Base-by-base conservation (phyloP, 2,797 vertebrate species). In the Cynopterus sphinx region DNA sequence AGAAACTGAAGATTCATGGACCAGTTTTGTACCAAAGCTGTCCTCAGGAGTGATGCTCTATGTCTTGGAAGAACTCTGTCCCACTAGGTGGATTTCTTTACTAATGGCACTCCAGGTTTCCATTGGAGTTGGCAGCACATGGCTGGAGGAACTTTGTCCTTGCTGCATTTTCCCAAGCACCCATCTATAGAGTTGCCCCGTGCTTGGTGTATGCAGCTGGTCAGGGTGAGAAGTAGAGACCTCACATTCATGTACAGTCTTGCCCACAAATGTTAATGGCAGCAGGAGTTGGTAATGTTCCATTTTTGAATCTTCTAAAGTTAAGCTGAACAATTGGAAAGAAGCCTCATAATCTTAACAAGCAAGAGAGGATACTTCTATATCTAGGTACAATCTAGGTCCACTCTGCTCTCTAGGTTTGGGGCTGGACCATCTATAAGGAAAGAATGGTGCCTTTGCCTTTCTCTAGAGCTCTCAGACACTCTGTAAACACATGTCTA, bases 41-140 rank as follows among this genome's bases (percentile, higher is more conserved):
- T 77, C 39, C 10, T 74, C 36, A 78, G 71, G 26, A 78, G n/a
- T 43, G 61, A 91, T 8, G 31, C n/a, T 96, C 88, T 87, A 28
- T 74, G 17, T 89, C 39, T 77, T 74, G 28, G 81, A 75, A 86
- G 65, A 51, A 21, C 15, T 70, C 70, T 43, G 33, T 59, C 36
- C 21, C 31, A 9, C 16, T 17, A 31, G 10, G 7, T 63, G 55
- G 9, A 19, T 17, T 19, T 67, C 67, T 91, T 15, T 11, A 33
- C 8, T 43, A n/a, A 75, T 5, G 41, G 4, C 7, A 15, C 16
- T 10, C 5, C 33, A 11, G 24, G 63, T 71, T 89, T 70, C 43
- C 28, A 1, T 0, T 49, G 88, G 61, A 46, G 19, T 31, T 15
- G 28, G 10, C 39, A 49, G 21, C 55, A 46, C 21, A 53, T 22